phyloP scores from a whole-genome alignment of 2,888 invertebrate genomes.

The Fissipunctia ypsillon region DNA sequence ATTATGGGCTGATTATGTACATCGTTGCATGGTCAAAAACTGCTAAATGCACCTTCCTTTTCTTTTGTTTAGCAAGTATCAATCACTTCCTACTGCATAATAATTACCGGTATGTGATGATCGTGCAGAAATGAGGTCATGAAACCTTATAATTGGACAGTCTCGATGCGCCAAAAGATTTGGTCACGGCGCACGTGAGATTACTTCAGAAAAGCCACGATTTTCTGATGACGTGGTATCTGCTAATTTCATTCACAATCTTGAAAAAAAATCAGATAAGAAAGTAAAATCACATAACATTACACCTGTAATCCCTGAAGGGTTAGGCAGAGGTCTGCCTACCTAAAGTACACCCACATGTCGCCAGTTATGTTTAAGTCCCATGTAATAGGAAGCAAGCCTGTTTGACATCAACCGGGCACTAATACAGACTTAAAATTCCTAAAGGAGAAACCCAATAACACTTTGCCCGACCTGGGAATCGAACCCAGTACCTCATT shows the following conservation, averaged over 20 bases:
- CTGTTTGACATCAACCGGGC: background rate
- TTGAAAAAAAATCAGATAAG: background rate
- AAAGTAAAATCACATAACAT: background rate
- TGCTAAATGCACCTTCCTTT: too few species aligned
- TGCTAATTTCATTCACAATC: constrained; percentile 12
- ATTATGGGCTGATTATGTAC: too few species aligned
- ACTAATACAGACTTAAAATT: background rate
- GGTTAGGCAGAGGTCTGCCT: background rate
- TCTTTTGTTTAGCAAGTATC: background rate
- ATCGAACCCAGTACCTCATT: background rate
- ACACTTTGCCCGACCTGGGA: background rate
- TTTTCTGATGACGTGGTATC: constrained; percentile 15
- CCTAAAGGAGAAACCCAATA: too few species aligned
- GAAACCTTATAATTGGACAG: constrained; percentile 5
- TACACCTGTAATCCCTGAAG: background rate
- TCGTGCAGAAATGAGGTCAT: constrained; percentile 35
- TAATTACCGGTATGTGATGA: constrained; percentile 21
- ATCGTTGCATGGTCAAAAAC: too few species aligned
- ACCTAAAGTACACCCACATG: background rate
- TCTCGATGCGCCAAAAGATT: constrained; percentile 13
- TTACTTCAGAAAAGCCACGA: constrained; percentile 4
- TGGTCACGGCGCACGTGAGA: constrained; percentile 11
- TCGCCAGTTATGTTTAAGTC: background rate
- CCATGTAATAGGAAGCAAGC: background rate
- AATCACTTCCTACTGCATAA: constrained; percentile 16